A percentile compares a stretch with the other conserved stretches of the same genome.
Evolutionary conservation across 2,113 vertebrate genomes (phyloP).

Genomic region (Probosciger aterrimus): DNA sequence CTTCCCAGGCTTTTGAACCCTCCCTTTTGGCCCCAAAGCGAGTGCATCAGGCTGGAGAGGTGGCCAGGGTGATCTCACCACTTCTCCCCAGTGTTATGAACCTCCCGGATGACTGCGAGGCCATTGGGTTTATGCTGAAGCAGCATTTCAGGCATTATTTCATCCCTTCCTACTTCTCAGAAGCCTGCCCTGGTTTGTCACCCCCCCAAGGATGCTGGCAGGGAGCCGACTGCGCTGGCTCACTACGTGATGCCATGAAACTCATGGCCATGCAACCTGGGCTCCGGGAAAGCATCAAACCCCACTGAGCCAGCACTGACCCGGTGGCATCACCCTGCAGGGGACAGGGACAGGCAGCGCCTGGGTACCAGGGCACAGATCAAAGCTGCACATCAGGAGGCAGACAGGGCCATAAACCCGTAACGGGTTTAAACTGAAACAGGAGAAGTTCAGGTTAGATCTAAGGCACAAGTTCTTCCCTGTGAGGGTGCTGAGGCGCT

Average conservation of each 20-base stretch:
- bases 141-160: background rate
- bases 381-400: background rate
- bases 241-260: background rate
- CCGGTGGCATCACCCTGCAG: background rate
- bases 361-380: background rate
- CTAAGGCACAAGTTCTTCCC: background rate
- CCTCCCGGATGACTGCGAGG: background rate
- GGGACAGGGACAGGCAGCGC: fast-evolving
- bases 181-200: background rate
- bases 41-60: background rate
- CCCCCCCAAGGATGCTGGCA: constrained; percentile 13
- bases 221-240: background rate
- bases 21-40: background rate
- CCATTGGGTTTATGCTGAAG: background rate
- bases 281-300: background rate
- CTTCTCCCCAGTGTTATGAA: background rate
- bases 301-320: fast-evolving
- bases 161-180: constrained; percentile 1
- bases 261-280: fast-evolving
- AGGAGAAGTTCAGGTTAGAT: background rate
- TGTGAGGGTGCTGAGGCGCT: background rate
- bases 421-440: background rate
- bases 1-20: background rate
- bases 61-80: background rate
- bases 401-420: background rate